Evolutionary conservation across 2,797 vertebrate genomes (phyloP), one percentile per base, ranked within the genome.

Genomic region (Hirundo rustica): DNA sequence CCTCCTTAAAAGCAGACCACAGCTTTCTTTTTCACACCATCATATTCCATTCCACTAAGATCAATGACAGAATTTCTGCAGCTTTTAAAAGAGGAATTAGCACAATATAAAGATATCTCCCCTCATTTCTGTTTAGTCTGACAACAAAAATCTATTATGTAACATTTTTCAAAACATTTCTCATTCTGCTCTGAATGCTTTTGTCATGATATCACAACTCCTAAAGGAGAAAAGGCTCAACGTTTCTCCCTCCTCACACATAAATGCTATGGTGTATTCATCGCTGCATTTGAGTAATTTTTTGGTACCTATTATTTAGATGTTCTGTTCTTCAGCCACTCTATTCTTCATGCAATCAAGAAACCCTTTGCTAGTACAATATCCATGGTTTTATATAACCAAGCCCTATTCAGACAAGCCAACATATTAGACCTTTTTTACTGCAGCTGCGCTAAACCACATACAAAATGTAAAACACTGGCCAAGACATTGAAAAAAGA

Each of bases 391-490:
- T 96, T 93, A 92, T 82, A 57, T 85, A 95, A 83, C 75, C 71
- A 87, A 95, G 11, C 14, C 19, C 48, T 93, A 90, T 95, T 95
- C 74, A 94, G 55, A 70, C 65, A 68, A 94, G 75, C 88, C 92
- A 95, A 83, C 54, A 27, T 83, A 57, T 81, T 73, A 95, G 83
- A 93, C 83, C 77, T 91, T 42, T 94, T 92, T 82, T 92, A 85
- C 92, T 85, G 93, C 96, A 96, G 93, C 95, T 96, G 95, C 90
- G 75, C 65, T 85, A 92, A 93, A 70, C 71, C 38, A 34, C 55
- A 70, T 70, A 58, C 48, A 88, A 84, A 95, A 89, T 76, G 27
- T 36, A 82, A 70, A 95, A 53, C 64, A 60, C 21, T 47, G 62
- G 83, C 93, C 92, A 95, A 95, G 45, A 45, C 19, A 61, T 0